Evolutionary conservation across 2,113 vertebrate species (phyloP).

Genomic region (Equus quagga): DNA sequence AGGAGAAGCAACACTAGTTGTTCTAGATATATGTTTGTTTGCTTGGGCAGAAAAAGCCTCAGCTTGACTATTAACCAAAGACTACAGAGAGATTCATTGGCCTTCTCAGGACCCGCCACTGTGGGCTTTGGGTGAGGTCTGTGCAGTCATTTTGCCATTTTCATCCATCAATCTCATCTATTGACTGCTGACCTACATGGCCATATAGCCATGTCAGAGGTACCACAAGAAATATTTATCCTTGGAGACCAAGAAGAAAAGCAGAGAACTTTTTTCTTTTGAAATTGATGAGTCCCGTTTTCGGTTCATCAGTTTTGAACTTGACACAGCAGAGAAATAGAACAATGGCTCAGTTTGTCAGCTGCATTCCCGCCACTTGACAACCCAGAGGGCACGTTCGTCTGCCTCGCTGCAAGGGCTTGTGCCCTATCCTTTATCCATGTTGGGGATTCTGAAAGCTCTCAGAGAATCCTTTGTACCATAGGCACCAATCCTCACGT

Average conservation of each 20-base stretch:
- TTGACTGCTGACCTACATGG: not conserved
- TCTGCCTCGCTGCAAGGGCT: not conserved
- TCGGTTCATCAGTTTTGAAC: constrained; percentile 37
- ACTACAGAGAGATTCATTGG: not conserved
- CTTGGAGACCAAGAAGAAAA: not conserved
- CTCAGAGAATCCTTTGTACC: not conserved
- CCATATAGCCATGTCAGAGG: not conserved
- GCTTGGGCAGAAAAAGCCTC: not conserved
- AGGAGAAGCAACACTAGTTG: not conserved
- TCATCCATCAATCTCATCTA: not conserved
- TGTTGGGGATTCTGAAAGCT: fast-evolving
- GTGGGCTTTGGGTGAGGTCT: not conserved
- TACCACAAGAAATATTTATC: constrained; percentile 27
- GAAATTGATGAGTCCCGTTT: not conserved
- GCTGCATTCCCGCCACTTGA: not conserved
- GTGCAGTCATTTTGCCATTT: not conserved
- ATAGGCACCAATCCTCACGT: not conserved
- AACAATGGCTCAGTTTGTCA: not conserved
- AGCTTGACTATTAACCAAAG: not conserved
- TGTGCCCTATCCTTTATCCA: not conserved
- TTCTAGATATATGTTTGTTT: constrained; percentile 1
- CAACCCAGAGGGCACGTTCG: not conserved
- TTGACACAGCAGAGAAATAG: not conserved
- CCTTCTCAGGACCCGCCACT: not conserved
- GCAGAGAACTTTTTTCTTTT: not conserved